Percentiles rank a stretch among this genome's conserved stretches.
Conservation (phyloP, 2,113 vertebrate species). For the Cardinalis cardinalis region DNA sequence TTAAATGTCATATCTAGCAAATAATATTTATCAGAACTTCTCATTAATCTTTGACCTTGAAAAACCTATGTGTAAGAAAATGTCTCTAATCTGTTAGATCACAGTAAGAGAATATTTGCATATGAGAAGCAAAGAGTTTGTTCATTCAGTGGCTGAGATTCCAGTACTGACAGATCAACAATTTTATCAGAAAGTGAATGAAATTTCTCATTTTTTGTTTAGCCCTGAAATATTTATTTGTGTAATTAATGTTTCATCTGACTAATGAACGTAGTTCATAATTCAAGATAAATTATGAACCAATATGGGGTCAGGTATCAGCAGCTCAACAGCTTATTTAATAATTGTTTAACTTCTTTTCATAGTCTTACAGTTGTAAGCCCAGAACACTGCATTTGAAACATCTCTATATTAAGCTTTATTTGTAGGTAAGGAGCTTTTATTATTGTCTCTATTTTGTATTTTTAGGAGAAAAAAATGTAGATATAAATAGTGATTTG, state of each 20-base stretch:
- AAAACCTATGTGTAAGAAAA: neutral
- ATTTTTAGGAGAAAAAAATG: neutral
- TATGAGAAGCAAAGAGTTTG: slow-evolving; percentile 20
- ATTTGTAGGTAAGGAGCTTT: neutral
- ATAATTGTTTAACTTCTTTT: neutral
- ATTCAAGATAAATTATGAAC: neutral
- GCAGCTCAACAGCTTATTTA: neutral
- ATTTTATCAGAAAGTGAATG: neutral
- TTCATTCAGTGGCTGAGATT: neutral
- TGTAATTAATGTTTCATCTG: neutral
- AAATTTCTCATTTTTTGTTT: neutral
- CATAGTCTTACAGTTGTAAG: neutral
- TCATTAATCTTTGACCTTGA: slow-evolving; percentile 16
- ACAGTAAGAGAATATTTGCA: slow-evolving; percentile 36
- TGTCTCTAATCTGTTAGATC: neutral
- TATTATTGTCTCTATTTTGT: neutral
- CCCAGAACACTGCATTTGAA: neutral
- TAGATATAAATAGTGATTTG: neutral
- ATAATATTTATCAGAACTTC: neutral
- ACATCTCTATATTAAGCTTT: neutral
- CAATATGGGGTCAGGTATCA: neutral
- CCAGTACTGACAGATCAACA: neutral
- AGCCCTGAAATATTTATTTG: neutral
- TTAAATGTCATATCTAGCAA: slow-evolving; percentile 17
- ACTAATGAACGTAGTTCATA: neutral